Evolutionary conservation across 2,113 vertebrate species (phyloP), one percentile per base, ranked within the genome.

Genomic region (Morone saxatilis): DNA sequence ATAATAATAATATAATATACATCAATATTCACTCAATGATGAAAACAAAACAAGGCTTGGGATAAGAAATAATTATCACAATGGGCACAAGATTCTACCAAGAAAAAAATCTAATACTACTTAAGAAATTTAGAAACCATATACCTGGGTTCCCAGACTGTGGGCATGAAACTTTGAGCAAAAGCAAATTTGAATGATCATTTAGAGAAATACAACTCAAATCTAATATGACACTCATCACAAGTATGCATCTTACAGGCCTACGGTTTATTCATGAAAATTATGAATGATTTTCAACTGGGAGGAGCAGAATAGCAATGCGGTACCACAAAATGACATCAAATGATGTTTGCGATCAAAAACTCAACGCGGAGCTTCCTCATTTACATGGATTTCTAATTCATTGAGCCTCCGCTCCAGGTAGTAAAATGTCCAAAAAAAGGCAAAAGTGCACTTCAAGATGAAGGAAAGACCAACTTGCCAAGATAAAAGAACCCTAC

Each of bases 101-200:
- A 63, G 19, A 71, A 61, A 47, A 47, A 54, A 43, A 43, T 60
- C 83, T 89, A 84, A 41, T 2, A 47, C 22, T 73, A 83, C 53
- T 62, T 71, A 53, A 62, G 40, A 73, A 48, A 76, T 47, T 25
- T 16, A 80, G 54, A 82, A 79, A 81, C 59, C 62, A 81, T 86
- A 81, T 92, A 93, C 92, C 92, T 93, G 83, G 4, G 65, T 59
- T 91, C 76, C 86, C 78, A 87, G 88, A 72, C 54, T 87, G 92
- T 71, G 84, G 84, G 92, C 92, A 81, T 92, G 92, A 63, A 91
- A 93, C 92, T 93, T 71, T 31, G 31, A 31, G 31, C 31, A 31
- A 31, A 89, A 91, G 65, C 70, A 92, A 66, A 91, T 89, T 75
- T 86, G 14, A 81, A 80, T 19, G n/a, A 77, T 85, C 45, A 83